Conservation (phyloP, 2,113 vertebrate species). For the Apistogramma diplotaenia region DNA sequence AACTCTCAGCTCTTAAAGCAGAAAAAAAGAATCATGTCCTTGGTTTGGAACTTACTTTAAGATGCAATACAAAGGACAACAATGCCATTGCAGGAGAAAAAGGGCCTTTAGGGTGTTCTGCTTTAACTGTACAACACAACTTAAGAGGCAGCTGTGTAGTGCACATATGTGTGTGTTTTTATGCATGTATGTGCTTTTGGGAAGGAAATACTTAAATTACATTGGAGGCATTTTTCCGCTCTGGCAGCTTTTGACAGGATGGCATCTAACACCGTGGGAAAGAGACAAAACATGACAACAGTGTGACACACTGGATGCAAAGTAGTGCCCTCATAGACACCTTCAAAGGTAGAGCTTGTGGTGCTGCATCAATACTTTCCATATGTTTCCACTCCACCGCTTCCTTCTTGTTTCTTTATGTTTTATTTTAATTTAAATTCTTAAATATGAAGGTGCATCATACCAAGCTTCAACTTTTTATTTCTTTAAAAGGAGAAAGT, state of each 20-base stretch:
- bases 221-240: slow-evolving; percentile 19
- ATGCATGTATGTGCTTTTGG: background rate
- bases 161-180: background rate
- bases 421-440: background rate
- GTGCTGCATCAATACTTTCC: background rate
- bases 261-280: background rate
- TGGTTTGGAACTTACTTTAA: background rate
- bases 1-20: too few species aligned
- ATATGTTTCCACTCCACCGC: slow-evolving; percentile 2
- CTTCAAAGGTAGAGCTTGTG: slow-evolving; percentile 21
- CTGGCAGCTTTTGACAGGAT: slow-evolving; percentile 20
- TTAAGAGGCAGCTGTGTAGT: background rate
- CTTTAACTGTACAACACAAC: background rate
- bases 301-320: slow-evolving; percentile 27
- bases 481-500: background rate
- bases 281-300: slow-evolving; percentile 44
- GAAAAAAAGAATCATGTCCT: background rate
- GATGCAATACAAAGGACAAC: background rate
- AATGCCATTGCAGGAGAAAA: background rate
- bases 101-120: background rate
- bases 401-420: background rate
- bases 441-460: background rate
- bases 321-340: background rate
- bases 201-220: background rate
- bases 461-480: background rate